Percentiles rank a stretch among this genome's conserved stretches.
phyloP scores from a whole-genome alignment of 2,113 vertebrate genomes.

The Mixornis gularis region DNA sequence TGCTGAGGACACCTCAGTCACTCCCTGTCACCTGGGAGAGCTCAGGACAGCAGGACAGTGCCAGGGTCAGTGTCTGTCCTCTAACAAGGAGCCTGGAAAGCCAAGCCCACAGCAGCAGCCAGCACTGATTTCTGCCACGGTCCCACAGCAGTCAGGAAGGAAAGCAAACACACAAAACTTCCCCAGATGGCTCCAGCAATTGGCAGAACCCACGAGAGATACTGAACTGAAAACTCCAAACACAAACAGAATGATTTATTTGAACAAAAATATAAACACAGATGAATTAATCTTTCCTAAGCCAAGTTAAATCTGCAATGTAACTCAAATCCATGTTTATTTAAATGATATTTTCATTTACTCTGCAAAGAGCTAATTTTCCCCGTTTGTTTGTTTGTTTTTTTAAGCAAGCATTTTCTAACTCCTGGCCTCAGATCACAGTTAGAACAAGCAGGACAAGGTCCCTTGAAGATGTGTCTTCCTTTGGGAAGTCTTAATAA shows the following conservation, averaged over 20 bases:
- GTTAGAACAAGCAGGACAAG: neutral
- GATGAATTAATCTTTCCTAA: conserved; percentile 9
- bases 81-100: neutral
- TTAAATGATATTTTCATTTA: neutral
- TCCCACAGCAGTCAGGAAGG: neutral
- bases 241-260: neutral
- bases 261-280: conserved; percentile 5
- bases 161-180: neutral
- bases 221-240: neutral
- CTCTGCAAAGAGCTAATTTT: neutral
- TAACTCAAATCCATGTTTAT: neutral
- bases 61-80: too few relatives aligned
- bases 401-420: neutral
- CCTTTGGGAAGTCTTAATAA: neutral
- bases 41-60: neutral
- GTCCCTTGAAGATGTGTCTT: neutral
- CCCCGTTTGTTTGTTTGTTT: neutral
- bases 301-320: neutral
- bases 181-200: neutral
- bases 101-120: neutral
- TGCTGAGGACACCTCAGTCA: neutral
- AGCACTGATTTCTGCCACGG: neutral
- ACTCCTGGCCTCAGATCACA: neutral
- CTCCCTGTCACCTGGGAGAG: neutral
- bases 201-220: neutral